Conservation (phyloP, 2,888 invertebrate genomes). For the Melieria picta region DNA sequence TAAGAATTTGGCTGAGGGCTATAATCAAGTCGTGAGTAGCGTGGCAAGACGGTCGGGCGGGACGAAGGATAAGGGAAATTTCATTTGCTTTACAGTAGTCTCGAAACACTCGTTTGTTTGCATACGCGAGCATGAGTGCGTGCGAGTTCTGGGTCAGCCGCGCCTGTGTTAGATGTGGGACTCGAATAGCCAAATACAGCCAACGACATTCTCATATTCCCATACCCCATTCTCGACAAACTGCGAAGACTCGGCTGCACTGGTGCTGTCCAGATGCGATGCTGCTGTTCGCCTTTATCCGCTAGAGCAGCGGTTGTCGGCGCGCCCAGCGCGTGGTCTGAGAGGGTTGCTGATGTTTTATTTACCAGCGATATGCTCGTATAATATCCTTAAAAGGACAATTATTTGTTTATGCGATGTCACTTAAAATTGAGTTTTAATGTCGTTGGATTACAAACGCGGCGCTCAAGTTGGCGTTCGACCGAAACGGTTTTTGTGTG, state of each 20-base stretch:
- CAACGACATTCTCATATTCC: too few relatives aligned
- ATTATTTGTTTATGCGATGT: constrained; percentile 64
- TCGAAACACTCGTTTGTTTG: constrained; percentile 1
- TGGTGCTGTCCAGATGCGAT: constrained; percentile 27
- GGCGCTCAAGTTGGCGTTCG: constrained; percentile 36
- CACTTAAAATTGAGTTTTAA: constrained; percentile 65
- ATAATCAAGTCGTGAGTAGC: constrained; percentile 20
- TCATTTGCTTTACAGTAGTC: constrained; percentile 10
- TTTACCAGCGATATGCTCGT: background rate
- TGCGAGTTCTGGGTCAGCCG: too few relatives aligned
- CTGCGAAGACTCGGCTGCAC: background rate
- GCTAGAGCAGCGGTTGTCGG: too few relatives aligned
- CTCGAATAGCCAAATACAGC: too few relatives aligned
- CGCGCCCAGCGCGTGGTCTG: too few relatives aligned
- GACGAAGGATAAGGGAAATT: constrained; percentile 13
- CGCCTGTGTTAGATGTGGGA: too few relatives aligned
- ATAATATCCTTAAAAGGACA: constrained; percentile 56
- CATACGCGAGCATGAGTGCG: too few relatives aligned
- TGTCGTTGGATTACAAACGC: constrained; percentile 52
- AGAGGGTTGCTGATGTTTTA: constrained; percentile 19
- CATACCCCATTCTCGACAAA: too few relatives aligned
- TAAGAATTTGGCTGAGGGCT: constrained; percentile 23
- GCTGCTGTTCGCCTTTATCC: too few relatives aligned
- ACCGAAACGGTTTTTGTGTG: constrained; percentile 46
- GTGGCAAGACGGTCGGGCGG: background rate